Base-by-base conservation (phyloP, 2,888 invertebrate genomes). In the Nineta flava region DNA sequence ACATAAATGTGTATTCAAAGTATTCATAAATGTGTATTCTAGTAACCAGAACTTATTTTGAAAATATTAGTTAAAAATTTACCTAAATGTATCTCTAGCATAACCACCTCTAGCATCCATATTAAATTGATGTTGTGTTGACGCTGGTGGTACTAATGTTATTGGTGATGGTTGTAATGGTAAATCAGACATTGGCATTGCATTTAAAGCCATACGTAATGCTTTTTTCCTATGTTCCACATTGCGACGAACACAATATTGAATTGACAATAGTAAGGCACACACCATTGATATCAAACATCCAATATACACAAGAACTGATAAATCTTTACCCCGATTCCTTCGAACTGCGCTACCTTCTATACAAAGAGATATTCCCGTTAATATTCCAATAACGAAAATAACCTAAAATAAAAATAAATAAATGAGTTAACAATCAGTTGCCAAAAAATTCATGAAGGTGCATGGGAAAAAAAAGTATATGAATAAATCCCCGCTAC, bases 291-390 rank as follows among this genome's bases (percentile, higher is more conserved):
- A 74, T 1, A 77, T 68, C 43, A 81, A 65, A 53, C 75, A 68
- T 63, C 79, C 81, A 60, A 81, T 81, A 62, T 81, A 81, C 48
- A 79, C 75, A 59, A 81, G 66, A 43, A 80, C 79, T 56, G 77
- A 76, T 19, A 79, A 69, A 61, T 79, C 79, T 50, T 77, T 73
- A 58, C 77, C 76, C n/a, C 76, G 73, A 53, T 76, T 77, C 55
- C 76, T 72, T 54, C 77, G 68, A 52, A 81, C 61, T 12, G 79
- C 77, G 57, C 76, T 72, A 31, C 79, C 80, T 52, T 80, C 80
- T 57, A 80, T 77, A 55, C 77, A 76, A 54, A 81, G 64, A 38
- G 78, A 78, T 54, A 78, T 72, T 50, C 80, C 81, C 43, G 77
- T 77, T 55, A 80, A 64, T 57, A 80, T 75, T 44, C 79, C 79